Evolutionary conservation across 2,888 invertebrate species (phyloP), one percentile per base, ranked within the genome.

Genomic region (Griposia aprilina): DNA sequence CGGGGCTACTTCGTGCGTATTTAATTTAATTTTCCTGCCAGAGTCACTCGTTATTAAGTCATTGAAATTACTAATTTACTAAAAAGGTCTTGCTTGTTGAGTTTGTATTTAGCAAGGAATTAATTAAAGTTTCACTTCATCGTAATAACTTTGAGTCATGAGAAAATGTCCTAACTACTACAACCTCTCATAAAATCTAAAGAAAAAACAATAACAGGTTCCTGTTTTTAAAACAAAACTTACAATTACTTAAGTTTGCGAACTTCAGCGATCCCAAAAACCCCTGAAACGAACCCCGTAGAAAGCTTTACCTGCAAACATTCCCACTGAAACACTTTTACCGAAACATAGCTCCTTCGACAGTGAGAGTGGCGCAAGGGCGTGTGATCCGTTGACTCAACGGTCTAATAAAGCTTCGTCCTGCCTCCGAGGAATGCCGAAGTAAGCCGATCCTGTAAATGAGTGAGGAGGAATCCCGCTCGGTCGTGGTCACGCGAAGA

Each of bases 361-460:
- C 75, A 87, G 83, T 81, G 87, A 87, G 83, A 90, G 86, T 87
- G 81, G 55, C 60, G 77, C 70, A 76, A 87, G 80, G 85, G 83
- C 80, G 83, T 86, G 83, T 88, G 86, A 90, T 90, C 83, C 78
- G 84, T 88, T 88, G 89, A 90, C 88, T 90, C 88, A 90, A 88
- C 88, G 89, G 87, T 87, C 90, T 90, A 93, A 94, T 95, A 95
- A 93, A 94, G 92, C 90, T 88, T 91, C 91, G 89, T 88, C 90
- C 90, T 91, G 93, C 90, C 90, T 91, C 86, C 83, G 86, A 91
- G 93, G 94, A 95, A 95, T 94, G 94, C 91, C 89, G 91, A 86
- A 89, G 95, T 95, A 95, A 95, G 92, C 88, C 92, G 95, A 96
- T 95, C 93, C 91, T 90, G 91, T 92, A 93, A 94, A 93, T 94